Conservation (phyloP, 2,888 invertebrate species). For the Cheiracanthium punctorium region DNA sequence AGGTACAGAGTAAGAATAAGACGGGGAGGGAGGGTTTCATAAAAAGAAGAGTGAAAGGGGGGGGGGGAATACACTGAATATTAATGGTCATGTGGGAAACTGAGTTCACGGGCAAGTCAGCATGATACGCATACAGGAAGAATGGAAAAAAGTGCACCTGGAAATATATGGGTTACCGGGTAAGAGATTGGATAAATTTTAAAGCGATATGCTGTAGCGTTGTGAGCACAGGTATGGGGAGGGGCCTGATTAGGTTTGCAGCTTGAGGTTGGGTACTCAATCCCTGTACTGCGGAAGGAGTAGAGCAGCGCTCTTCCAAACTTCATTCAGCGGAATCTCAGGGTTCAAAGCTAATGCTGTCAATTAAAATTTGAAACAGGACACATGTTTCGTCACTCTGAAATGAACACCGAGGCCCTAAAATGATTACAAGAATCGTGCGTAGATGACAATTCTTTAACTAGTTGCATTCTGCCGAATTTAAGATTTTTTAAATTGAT, state of each 20-base stretch:
- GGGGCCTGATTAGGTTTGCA: background rate
- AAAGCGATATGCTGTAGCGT: slow-evolving; percentile 7
- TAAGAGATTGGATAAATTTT: slow-evolving; percentile 38
- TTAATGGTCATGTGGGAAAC: slow-evolving; percentile 51
- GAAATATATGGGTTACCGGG: slow-evolving; percentile 57
- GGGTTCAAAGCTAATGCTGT: too few species aligned
- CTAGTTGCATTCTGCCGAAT: too few species aligned
- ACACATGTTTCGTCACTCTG: too few species aligned
- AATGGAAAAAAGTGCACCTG: slow-evolving; percentile 5
- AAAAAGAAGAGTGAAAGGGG: background rate
- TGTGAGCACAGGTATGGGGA: background rate
- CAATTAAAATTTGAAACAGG: too few species aligned
- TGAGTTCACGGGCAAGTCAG: slow-evolving; percentile 40
- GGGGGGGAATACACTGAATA: slow-evolving; percentile 20
- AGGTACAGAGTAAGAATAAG: background rate
- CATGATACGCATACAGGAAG: slow-evolving; percentile 19
- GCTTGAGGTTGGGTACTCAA: too few species aligned
- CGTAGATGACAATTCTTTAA: too few species aligned
- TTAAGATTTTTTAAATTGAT: too few species aligned
- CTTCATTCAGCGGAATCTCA: too few species aligned
- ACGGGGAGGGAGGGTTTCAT: background rate
- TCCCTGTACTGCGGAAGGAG: too few species aligned
- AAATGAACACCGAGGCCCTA: too few species aligned
- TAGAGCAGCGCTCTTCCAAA: too few species aligned
- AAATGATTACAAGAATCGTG: too few species aligned